Conservation (phyloP, 1,140 invertebrate species). For the Triops cancriformis region DNA sequence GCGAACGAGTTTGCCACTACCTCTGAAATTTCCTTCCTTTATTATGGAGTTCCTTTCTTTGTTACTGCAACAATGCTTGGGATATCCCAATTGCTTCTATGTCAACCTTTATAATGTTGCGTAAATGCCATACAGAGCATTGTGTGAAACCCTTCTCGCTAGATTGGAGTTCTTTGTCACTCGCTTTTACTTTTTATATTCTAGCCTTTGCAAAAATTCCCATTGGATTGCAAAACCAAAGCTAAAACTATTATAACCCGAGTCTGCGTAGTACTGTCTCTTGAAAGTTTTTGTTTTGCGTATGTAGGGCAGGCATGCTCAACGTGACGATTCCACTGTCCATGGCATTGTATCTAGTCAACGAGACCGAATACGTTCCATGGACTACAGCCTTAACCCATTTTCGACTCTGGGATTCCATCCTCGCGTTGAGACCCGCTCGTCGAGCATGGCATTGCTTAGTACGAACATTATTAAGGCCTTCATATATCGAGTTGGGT, state of each 20-base stretch:
- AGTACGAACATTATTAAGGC: constrained; percentile 49
- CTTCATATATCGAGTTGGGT: constrained; percentile 52
- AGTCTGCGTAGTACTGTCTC: no score
- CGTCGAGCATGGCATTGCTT: constrained; percentile 56
- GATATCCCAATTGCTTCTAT: no score
- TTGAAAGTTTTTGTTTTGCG: not conserved
- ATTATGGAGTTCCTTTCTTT: no score
- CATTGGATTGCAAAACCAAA: not conserved
- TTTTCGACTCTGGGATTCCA: constrained; percentile 55
- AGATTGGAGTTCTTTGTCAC: no score
- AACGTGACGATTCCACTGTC: constrained; percentile 57
- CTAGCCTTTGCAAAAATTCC: not conserved
- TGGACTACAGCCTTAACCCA: constrained; percentile 63
- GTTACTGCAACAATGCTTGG: no score
- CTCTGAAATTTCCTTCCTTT: no score
- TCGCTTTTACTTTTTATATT: no score
- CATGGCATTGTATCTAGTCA: constrained; percentile 57
- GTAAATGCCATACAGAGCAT: no score
- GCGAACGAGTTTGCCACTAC: no score
- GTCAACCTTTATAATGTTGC: no score
- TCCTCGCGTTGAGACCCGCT: constrained; percentile 54
- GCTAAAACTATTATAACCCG: no score
- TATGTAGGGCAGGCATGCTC: constrained; percentile 58
- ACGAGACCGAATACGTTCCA: constrained; percentile 62
- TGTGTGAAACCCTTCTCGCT: no score